Conservation (phyloP, 1,140 invertebrate species). For the Zaprionus ghesquierei region DNA sequence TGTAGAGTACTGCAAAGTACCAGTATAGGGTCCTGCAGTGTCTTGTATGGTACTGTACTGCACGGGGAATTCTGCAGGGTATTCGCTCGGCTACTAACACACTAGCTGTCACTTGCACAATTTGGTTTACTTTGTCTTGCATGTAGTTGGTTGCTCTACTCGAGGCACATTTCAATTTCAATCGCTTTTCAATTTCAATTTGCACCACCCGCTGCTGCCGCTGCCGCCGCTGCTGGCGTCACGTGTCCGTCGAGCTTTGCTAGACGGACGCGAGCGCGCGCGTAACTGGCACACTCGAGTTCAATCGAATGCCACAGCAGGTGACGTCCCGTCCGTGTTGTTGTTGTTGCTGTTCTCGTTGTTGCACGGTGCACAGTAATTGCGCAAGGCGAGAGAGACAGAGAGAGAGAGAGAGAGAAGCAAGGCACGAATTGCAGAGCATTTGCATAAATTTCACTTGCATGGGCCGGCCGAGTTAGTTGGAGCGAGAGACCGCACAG, state of each 20-base stretch:
- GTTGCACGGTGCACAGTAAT: conserved; percentile 43
- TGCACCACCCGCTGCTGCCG: conserved; percentile 26
- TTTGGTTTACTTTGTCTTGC: conserved; percentile 18
- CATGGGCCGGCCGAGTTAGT: conserved; percentile 24
- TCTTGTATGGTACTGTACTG: neutral
- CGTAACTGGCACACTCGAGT: conserved; percentile 76
- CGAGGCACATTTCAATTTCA: conserved; percentile 57
- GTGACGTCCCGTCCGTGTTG: conserved; percentile 47
- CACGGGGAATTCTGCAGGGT: neutral
- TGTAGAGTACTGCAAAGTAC: neutral
- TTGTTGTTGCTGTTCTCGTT: conserved; percentile 4
- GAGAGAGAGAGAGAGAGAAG: conserved; percentile 34
- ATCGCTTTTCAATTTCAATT: conserved; percentile 64
- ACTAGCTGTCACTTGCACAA: neutral
- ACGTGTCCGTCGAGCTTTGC: conserved; percentile 40
- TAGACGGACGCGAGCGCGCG: neutral
- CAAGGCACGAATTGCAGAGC: conserved; percentile 31
- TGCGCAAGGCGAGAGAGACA: conserved; percentile 52
- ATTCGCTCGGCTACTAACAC: neutral
- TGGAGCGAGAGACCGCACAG: neutral
- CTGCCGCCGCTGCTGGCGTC: conserved; percentile 19
- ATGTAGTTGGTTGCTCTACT: conserved; percentile 8
- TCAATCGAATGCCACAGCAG: conserved; percentile 75
- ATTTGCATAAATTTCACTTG: conserved; percentile 78
- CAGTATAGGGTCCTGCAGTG: too few relatives aligned